These are phyloP conservation scores for Deilephila elpenor DNA, from an alignment of 2,888 invertebrate species.

Conservation along the genomic window DNA sequence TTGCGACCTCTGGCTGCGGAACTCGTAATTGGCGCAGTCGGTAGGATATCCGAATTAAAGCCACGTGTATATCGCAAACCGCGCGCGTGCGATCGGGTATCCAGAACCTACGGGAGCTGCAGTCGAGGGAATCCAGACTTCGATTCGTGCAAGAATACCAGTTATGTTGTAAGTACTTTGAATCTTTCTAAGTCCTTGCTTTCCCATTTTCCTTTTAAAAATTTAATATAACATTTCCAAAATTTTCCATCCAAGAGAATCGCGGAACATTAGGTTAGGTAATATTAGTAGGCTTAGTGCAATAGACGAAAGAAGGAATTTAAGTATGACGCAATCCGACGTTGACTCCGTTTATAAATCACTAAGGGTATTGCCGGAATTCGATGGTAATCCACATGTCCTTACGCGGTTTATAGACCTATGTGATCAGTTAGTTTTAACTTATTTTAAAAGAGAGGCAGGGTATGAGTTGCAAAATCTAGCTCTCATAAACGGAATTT, in stretches of 20 bases:
- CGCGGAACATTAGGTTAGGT: slow-evolving; percentile 14
- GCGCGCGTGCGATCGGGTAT: no score
- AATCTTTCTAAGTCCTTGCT: no score
- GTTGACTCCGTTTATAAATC: slow-evolving; percentile 15
- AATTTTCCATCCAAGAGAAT: slow-evolving; percentile 24
- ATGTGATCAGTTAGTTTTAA: slow-evolving; percentile 40
- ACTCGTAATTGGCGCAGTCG: no score
- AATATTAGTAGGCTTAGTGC: not conserved
- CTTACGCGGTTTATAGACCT: slow-evolving; percentile 33
- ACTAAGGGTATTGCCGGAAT: slow-evolving; percentile 9
- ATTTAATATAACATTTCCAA: not conserved
- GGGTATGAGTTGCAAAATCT: slow-evolving; percentile 32
- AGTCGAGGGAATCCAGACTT: no score
- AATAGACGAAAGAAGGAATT: not conserved
- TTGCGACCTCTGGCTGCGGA: no score
- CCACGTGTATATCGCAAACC: no score
- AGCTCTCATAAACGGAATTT: slow-evolving; percentile 37
- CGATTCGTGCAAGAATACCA: no score
- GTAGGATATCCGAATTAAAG: no score
- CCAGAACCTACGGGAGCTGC: not conserved
- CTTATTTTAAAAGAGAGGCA: slow-evolving; percentile 7
- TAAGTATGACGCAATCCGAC: not conserved
- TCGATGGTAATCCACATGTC: slow-evolving; percentile 36
- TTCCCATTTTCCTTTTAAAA: no score
- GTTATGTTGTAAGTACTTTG: no score